Evolutionary conservation across 2,113 vertebrate genomes (phyloP).

Genomic region (Silurus glanis): DNA sequence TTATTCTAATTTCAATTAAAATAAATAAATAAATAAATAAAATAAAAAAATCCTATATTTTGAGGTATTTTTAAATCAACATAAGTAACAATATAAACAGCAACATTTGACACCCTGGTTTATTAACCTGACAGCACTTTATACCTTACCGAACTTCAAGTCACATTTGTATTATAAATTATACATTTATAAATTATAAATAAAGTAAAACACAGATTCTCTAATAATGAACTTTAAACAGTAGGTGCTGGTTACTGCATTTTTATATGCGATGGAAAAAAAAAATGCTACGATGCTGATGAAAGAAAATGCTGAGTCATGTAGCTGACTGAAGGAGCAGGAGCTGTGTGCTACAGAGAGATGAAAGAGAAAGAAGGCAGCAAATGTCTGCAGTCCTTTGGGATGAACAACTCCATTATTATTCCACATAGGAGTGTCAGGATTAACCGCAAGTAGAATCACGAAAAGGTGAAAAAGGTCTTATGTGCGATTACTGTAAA

Average conservation of each 20-base stretch:
- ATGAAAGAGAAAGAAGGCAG: conserved; percentile 24
- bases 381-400: conserved; percentile 20
- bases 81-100: not conserved
- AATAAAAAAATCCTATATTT: no score
- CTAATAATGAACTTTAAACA: conserved; percentile 8
- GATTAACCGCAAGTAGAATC: not conserved
- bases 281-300: not conserved
- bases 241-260: conserved; percentile 34
- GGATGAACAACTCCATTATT: conserved; percentile 10
- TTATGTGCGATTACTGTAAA: not conserved
- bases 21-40: no score
- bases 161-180: not conserved
- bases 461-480: not conserved
- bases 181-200: not conserved
- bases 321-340: conserved; percentile 30
- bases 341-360: conserved; percentile 24
- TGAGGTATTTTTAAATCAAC: no score
- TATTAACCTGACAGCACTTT: not conserved
- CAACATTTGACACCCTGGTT: not conserved
- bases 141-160: not conserved
- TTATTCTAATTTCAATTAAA: not conserved
- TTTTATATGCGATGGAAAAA: conserved; percentile 26
- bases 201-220: not conserved
- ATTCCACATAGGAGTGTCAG: not conserved
- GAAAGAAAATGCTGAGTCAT: conserved; percentile 50